phyloP scores from a whole-genome alignment of 2,888 invertebrate species.

The Callinectes sapidus region DNA sequence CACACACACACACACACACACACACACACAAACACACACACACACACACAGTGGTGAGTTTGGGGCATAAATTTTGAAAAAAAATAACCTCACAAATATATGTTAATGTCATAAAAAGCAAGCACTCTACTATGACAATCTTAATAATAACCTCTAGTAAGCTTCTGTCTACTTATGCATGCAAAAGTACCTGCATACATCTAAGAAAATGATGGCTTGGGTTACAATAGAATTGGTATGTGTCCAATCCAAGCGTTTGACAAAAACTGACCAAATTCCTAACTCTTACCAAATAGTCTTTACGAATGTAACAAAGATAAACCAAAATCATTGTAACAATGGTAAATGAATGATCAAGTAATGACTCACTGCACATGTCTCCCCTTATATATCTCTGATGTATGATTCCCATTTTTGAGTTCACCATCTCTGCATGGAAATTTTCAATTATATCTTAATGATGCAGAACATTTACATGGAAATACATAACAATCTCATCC shows the following conservation, averaged over 20 bases:
- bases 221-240: background rate
- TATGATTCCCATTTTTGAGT: background rate
- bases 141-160: background rate
- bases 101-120: background rate
- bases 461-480: background rate
- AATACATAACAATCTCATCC: background rate
- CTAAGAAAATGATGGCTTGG: background rate
- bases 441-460: background rate
- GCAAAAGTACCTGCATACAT: background rate
- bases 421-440: background rate
- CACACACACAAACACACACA: conserved; percentile 11
- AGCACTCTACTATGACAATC: background rate
- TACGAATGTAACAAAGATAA: background rate
- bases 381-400: no score
- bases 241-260: background rate
- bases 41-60: background rate
- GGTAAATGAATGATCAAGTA: no score
- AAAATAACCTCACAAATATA: background rate
- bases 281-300: conserved; percentile 4
- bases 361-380: no score
- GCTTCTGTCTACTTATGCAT: background rate
- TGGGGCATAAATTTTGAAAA: background rate
- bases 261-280: background rate
- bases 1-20: background rate
- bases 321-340: background rate